phyloP scores from a whole-genome alignment of 2,113 vertebrate genomes.

The Chaetorhynchus papuensis region DNA sequence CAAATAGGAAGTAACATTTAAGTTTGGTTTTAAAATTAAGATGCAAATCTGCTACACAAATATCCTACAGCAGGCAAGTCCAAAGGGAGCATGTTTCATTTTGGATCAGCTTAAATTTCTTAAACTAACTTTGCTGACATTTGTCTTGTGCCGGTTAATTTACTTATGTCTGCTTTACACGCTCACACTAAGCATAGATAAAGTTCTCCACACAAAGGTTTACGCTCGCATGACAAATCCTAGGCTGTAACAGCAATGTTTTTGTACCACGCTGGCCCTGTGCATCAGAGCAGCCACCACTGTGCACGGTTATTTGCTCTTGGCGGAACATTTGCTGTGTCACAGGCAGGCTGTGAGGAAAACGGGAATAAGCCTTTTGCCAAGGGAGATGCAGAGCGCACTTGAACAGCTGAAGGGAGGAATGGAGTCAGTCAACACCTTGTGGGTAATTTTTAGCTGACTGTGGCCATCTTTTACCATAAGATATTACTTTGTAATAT shows the following conservation, averaged over 20 bases:
- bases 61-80: background rate
- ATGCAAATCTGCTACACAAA: constrained; percentile 47
- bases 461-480: background rate
- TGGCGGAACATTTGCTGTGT: background rate
- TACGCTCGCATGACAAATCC: background rate
- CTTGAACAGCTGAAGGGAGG: background rate
- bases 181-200: background rate
- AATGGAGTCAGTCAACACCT: background rate
- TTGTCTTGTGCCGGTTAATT: background rate
- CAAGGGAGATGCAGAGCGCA: background rate
- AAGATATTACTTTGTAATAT: background rate
- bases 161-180: background rate
- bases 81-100: constrained; percentile 29
- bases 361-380: background rate
- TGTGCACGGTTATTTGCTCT: background rate
- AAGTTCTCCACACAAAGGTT: constrained; percentile 5
- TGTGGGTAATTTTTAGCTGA: background rate
- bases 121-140: constrained; percentile 35
- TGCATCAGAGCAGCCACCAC: background rate
- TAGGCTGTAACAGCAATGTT: background rate
- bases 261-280: background rate
- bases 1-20: constrained; percentile 23
- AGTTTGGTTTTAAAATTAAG: constrained; percentile 45
- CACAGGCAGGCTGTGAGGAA: background rate
- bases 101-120: constrained; percentile 11